Base-by-base conservation (phyloP, 2,113 vertebrate species). In the Puntigrus tetrazona region DNA sequence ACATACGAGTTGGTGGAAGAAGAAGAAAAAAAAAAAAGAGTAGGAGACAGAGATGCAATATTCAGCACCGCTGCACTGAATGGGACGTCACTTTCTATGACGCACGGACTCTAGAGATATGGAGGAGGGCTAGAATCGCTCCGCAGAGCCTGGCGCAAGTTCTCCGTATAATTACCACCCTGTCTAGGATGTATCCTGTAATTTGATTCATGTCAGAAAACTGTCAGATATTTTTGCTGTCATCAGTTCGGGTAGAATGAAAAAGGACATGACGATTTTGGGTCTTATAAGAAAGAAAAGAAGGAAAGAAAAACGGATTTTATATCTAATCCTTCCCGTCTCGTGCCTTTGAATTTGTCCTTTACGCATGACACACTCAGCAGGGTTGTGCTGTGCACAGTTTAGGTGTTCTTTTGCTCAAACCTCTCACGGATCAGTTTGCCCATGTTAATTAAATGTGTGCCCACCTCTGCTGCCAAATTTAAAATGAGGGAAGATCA, bases 121-220 rank as follows among this genome's bases (percentile, higher is more conserved):
- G 25, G 11, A 52, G 61, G 59, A 34, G 50, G 36, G 22, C 13
- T 67, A 43, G 45, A 52, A 50, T n/a, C 47, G 63, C 31, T 57
- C 45, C 47, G 7, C 50, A 25, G 47, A 59, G 9, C 14, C 55
- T 29, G 36, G 57, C 10, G 45, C 59, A 77, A 70, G 22, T 34
- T 43, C 36, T 65, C 27, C 29, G 41, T 78, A 78, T 85, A 87
- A 87, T 82, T 82, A 82, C 84, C 79, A 27, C 83, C 75, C 73
- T 75, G 78, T 74, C 67, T 80, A 82, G 50, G 27, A 65, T 16
- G 16, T 43, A 34, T 87, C 73, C 73, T 78, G 47, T 78, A 65
- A 87, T 87, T 85, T 82, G 73, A 78, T 75, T 82, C 43, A 13
- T 78, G 83, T 87, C 86, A 85, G 69, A 38, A 82, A 45, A 29